Evolutionary conservation across 2,113 vertebrate species (phyloP), one percentile per base, ranked within the genome.

Genomic region (Riparia riparia): DNA sequence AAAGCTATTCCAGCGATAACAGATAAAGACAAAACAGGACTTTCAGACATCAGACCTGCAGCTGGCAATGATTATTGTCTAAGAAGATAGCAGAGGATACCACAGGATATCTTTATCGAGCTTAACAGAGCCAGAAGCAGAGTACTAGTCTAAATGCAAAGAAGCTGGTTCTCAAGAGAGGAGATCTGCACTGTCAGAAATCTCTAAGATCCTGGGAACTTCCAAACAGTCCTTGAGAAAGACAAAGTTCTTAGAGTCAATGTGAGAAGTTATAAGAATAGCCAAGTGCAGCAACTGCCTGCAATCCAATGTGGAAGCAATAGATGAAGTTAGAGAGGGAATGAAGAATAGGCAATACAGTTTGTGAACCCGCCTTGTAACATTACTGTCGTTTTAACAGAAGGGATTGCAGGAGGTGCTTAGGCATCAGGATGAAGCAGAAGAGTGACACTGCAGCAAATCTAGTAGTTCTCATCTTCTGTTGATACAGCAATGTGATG

Each of bases 1-100:
- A 91, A 91, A 95, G 65, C 86, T 84, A 45, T 74, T 78, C 60
- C 77, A 95, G 51, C 0, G 6, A 92, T 93, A 96, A 92, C 80
- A 89, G 94, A 97, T 83, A 95, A 95, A 93, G 82, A 84, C 60
- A 81, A 71, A 96, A 74, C 76, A 94, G 64, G 69, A 71, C 72
- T 95, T 95, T 91, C 80, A 96, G 95, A 94, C 80, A 86, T 78
- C 68, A 79, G 41, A 69, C 68, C 80, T 94, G 91, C 83, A 97
- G 80, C 76, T 92, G 91, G 91, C 83, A 92, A 49, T 1, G 0
- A 50, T 96, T 97, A 49, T 68, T 91, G 80, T 89, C 45, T 68
- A 60, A 68, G 51, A 64, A 2, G 3, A 89, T 66, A 91, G 86
- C 42, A 92, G 42, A 86, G 79, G 80, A 91, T 79, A 94, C 56